These are phyloP conservation scores for Euthynnus affinis DNA, from an alignment of 2,797 vertebrate genomes.

Conservation along the genomic window DNA sequence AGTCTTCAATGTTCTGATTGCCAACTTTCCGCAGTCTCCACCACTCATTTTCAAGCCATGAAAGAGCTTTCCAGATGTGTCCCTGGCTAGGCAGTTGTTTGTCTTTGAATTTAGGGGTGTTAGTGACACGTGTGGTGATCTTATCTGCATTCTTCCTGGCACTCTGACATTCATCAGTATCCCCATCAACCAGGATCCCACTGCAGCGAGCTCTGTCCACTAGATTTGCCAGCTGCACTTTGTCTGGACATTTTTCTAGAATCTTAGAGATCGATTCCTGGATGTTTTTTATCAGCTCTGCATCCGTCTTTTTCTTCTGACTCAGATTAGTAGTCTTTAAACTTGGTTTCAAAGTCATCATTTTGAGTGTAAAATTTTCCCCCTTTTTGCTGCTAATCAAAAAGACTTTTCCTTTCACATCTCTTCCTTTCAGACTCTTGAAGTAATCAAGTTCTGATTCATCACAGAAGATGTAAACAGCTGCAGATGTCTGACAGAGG, in stretches of 20 bases:
- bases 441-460: conserved; percentile 58
- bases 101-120: conserved; percentile 65
- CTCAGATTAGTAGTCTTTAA: conserved; percentile 44
- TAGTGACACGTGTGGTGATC: conserved; percentile 62
- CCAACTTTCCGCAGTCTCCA: conserved; percentile 64
- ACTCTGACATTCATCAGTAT: conserved; percentile 70
- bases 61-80: conserved; percentile 67
- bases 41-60: conserved; percentile 75
- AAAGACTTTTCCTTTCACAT: conserved; percentile 28
- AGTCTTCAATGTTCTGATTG: conserved; percentile 41
- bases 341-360: neutral
- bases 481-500: conserved; percentile 76
- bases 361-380: conserved; percentile 30
- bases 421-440: conserved; percentile 46
- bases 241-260: neutral
- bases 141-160: conserved; percentile 30
- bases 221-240: conserved; percentile 73
- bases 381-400: conserved; percentile 33
- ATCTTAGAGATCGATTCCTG: conserved; percentile 33
- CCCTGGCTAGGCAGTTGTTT: conserved; percentile 77
- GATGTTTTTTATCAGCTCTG: conserved; percentile 41
- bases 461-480: conserved; percentile 80
- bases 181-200: conserved; percentile 77
- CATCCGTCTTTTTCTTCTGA: conserved; percentile 34
- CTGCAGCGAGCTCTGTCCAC: conserved; percentile 40